Base-by-base conservation (phyloP, 2,113 vertebrate genomes). In the Prochilodus magdalenae region DNA sequence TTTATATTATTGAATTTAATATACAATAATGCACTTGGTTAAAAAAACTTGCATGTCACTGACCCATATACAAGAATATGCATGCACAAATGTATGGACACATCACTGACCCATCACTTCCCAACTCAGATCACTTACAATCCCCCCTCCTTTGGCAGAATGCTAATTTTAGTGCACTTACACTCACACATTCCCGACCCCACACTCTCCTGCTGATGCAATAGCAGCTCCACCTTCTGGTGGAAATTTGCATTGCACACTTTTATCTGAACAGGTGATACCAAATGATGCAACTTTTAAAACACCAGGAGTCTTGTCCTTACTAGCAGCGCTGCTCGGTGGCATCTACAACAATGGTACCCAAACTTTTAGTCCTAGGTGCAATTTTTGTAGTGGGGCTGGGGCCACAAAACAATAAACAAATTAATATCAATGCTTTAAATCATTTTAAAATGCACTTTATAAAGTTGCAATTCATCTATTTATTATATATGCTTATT, bases 161-260 rank as follows among this genome's bases (percentile, higher is more conserved):
- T 47, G 59, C 80, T 83, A 82, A 79, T 80, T 75, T 82, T 76
- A 79, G 40, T 10, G 40, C 73, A 63, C 47, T 22, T 30, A 47
- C 55, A 77, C 27, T 71, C 63, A 69, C 29, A 20, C 62, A 62
- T 16, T 26, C 16, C 44, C 49, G 57, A 73, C 27, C 18, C 44
- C 40, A 20, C 20, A 16, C 16, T 27, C 59, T 20, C 53, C 10
- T 7, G 49, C 2, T 40, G 15, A 76, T 74, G 83, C 29, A 26
- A 40, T 49, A 60, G 7, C 47, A 72, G 74, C 74, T 16, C 81
- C 83, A 26, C 36, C 86, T 83, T 63, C 80, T 87, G 83, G 62
- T 27, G 22, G 4, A 26, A 77, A 76, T 16, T 24, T 73, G 73
- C 44, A 55, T 44, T 51, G 33, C n/a, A 77, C 14, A 26, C 29